Evolutionary conservation across 2,113 vertebrate genomes (phyloP), one percentile per base, ranked within the genome.

Genomic region (Heliornis fulica): DNA sequence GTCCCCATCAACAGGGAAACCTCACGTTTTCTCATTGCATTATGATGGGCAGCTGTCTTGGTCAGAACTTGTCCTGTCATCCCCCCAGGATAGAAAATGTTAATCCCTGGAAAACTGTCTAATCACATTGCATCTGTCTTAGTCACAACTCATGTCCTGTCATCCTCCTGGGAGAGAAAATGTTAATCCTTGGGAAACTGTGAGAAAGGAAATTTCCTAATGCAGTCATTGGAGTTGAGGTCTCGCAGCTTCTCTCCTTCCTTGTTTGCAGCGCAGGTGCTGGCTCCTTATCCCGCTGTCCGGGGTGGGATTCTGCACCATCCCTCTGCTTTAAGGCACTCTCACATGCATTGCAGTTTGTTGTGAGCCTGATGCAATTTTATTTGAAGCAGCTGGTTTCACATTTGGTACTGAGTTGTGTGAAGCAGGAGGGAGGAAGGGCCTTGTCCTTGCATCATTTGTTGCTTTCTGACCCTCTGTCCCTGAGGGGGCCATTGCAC

Each of bases 121-220:
- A 43, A 43, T 17, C 85, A 13, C 36, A 6, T 13, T 66, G 77
- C 89, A 79, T 69, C 83, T 94, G 32, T 41, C 65, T 71, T 13
- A 64, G 64, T 29, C 28, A 20, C 41, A 87, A 32, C 74, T 45
- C 40, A 40, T 77, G 81, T 50, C 56, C 74, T 53, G 3, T 34
- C 18, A 22, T 63, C 13, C 28, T 40, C 34, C 22, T 43, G 59
- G 69, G 53, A 45, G 0, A 84, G 72, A 53, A 87, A 66, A 76
- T 4, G 8, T 78, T 93, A 86, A 94, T 95, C 87, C 85, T 69
- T 81, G 50, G n/a, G 66, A 94, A 83, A 74, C 29, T 43, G 5
- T 72, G 82, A 38, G 88, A 38, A 83, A 72, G 83, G 69, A 43
- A 84, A 66, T 63, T 36, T 22, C 75, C 72, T 41, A 13, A 74